A percentile compares a stretch with the other conserved stretches of the same genome.
These are phyloP conservation scores for Achroia grisella DNA, from an alignment of 1,140 invertebrate genomes.

Conservation along the genomic window DNA sequence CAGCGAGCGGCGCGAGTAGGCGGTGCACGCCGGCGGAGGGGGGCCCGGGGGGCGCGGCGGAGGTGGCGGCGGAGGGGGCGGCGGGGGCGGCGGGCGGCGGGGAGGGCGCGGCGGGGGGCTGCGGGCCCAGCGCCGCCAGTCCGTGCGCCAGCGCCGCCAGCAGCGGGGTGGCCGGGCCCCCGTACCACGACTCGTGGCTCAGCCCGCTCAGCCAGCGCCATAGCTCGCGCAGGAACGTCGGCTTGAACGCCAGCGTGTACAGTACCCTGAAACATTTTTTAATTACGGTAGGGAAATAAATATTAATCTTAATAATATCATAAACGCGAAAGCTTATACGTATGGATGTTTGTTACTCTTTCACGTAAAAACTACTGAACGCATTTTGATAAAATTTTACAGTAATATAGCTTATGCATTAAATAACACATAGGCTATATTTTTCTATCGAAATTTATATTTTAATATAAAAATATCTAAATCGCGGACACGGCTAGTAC, in stretches of 20 bases:
- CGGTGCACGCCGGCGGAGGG: constrained; percentile 81
- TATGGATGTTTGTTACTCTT: too few relatives aligned
- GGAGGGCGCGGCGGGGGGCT: constrained; percentile 78
- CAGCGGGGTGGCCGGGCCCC: constrained; percentile 78
- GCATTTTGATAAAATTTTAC: too few relatives aligned
- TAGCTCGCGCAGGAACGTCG: constrained; percentile 84
- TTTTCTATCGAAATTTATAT: too few relatives aligned
- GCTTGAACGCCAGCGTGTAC: constrained; percentile 90
- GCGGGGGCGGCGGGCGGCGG: constrained; percentile 82
- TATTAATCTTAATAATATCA: too few relatives aligned
- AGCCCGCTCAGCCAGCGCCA: constrained; percentile 79
- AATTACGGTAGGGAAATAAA: too few relatives aligned
- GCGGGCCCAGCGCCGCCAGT: constrained; percentile 69
- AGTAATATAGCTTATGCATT: too few relatives aligned
- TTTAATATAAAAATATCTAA: too few relatives aligned
- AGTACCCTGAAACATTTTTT: constrained; percentile 77
- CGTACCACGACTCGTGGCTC: constrained; percentile 76
- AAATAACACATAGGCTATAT: too few relatives aligned
- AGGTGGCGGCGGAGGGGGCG: constrained; percentile 75
- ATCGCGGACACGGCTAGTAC: too few relatives aligned
- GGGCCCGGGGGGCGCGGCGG: constrained; percentile 77
- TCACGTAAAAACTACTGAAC: too few relatives aligned
- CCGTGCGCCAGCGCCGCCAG: constrained; percentile 82
- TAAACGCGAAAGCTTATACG: too few relatives aligned
- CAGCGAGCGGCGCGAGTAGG: constrained; percentile 88